Conservation (phyloP, 2,113 vertebrate species). For the Strigops habroptila region DNA sequence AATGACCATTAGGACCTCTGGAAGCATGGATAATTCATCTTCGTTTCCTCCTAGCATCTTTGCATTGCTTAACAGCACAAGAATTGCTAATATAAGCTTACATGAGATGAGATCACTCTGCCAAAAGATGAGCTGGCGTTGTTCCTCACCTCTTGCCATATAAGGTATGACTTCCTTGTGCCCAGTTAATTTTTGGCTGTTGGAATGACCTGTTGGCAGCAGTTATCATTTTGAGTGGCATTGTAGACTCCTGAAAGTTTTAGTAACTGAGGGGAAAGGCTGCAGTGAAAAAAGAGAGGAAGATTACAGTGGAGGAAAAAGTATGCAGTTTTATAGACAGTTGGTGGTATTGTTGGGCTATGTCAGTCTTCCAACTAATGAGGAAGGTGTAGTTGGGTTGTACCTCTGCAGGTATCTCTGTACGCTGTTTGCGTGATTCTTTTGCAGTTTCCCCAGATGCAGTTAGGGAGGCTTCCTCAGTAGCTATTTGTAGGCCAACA, state of each 20-base stretch:
- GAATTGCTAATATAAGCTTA: rapidly evolving
- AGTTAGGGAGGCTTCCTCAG: not conserved
- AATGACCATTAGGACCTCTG: not conserved
- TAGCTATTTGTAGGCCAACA: not conserved
- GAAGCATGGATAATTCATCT: not conserved
- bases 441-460: not conserved
- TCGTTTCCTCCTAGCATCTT: not conserved
- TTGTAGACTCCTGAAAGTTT: not conserved
- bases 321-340: not conserved
- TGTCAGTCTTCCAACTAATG: not conserved
- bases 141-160: not conserved
- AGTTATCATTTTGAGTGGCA: not conserved
- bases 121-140: not conserved
- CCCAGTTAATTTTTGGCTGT: not conserved
- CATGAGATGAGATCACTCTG: not conserved
- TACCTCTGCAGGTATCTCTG: not conserved
- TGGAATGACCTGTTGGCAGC: not conserved
- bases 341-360: not conserved
- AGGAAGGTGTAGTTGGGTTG: not conserved
- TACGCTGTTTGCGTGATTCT: not conserved
- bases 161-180: not conserved
- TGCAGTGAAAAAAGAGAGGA: not conserved
- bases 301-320: not conserved
- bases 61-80: not conserved
- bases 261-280: not conserved